Evolutionary conservation across 1,140 invertebrate genomes (phyloP), one percentile per base, ranked within the genome.

Genomic region (Cryptotermes secundus): DNA sequence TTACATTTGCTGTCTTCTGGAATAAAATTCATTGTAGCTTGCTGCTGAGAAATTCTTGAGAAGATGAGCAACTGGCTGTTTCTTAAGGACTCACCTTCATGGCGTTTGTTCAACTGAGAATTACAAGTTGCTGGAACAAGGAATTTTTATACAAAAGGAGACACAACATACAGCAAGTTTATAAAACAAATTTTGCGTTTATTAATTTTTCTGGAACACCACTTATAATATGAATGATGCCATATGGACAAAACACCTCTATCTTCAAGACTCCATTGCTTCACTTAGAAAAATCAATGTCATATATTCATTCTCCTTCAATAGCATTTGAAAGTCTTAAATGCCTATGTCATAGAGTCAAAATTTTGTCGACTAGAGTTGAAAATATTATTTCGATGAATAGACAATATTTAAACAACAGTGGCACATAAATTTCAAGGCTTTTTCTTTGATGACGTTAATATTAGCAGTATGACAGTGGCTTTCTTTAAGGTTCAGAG

Each of bases 341-440:
- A n/a, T 72, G n/a, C 31, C n/a, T n/a, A 72, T 72, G 59, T 72
- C 14, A 72, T 31, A 72, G 26, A 72, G 59, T 72, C 59, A 26
- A 72, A 72, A 72, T 72, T 72, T n/a, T 72, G 59, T n/a, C 31
- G 59, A 72, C 59, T 72, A 72, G 59, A 72, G 59, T n/a, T 72
- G 59, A 72, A 72, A 72, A 72, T 72, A 72, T 72, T 26, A 31
- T 72, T 72, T 72, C 26, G 59, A 72, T 72, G 59, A 72, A 16
- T 72, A 72, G 59, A 72, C 59, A 72, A 72, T 72, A 72, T 72
- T 72, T 72, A 72, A 72, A 72, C 59, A 72, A 72, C 59, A 72
- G 31, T 72, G 59, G 59, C 59, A 72, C 59, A 72, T 72, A 72
- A 72, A 72, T 72, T 72, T 72, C 59, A 72, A 72, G 59, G 59